phyloP scores from a whole-genome alignment of 1,140 invertebrate species.

The Bicyclus anynana region DNA sequence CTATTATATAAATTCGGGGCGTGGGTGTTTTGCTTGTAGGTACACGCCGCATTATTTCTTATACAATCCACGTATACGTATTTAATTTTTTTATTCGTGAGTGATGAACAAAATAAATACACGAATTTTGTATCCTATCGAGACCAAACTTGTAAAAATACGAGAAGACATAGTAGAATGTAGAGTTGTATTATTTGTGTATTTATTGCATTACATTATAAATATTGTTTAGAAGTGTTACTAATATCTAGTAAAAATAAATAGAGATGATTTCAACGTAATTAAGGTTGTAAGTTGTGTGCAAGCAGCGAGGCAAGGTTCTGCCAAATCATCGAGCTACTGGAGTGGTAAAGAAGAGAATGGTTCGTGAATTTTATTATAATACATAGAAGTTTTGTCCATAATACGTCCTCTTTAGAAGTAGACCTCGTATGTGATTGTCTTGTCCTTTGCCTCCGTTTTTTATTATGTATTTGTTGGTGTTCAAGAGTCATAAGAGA shows the following conservation, averaged over 20 bases:
- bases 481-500: not conserved
- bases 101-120: too few relatives aligned
- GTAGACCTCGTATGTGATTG: conserved; percentile 61
- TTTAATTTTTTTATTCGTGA: too few relatives aligned
- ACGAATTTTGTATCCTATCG: too few relatives aligned
- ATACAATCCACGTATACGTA: too few relatives aligned
- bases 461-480: conserved; percentile 40
- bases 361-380: conserved; percentile 58
- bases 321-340: conserved; percentile 63
- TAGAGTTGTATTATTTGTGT: too few relatives aligned
- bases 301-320: conserved; percentile 73
- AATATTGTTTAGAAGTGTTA: not conserved
- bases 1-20: too few relatives aligned
- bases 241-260: conserved; percentile 3
- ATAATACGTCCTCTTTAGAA: conserved; percentile 45
- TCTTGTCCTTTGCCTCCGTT: conserved; percentile 46
- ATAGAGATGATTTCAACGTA: conserved; percentile 13
- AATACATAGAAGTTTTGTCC: conserved; percentile 28
- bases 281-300: conserved; percentile 60
- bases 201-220: too few relatives aligned
- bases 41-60: too few relatives aligned
- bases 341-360: conserved; percentile 73
- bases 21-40: too few relatives aligned
- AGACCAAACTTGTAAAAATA: too few relatives aligned
- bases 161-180: too few relatives aligned